These are phyloP conservation scores for Antedon mediterranea DNA, from an alignment of 53 echinoderm and acorn worm genomes.

Conservation along the genomic window DNA sequence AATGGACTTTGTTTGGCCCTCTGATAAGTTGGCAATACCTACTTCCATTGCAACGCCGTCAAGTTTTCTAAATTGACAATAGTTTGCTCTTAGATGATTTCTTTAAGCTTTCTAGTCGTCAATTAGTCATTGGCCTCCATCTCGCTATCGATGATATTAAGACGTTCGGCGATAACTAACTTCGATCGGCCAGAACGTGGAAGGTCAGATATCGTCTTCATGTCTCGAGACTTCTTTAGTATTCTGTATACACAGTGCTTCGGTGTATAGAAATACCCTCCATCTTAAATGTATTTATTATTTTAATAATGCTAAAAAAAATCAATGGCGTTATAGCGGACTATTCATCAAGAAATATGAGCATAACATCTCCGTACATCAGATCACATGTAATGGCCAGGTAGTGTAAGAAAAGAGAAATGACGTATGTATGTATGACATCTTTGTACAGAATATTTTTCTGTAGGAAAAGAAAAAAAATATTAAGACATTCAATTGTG, in stretches of 20 bases:
- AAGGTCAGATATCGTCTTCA: background rate
- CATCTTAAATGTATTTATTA: background rate
- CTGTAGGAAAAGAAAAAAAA: no score
- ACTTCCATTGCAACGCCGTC: slow-evolving; percentile 16
- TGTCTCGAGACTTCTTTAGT: no score
- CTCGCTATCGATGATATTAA: slow-evolving; percentile 9
- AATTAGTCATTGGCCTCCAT: slow-evolving; percentile 14
- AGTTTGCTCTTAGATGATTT: background rate
- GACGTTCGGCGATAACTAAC: background rate
- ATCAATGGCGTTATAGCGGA: no score
- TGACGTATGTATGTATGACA: no score
- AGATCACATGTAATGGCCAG: no score
- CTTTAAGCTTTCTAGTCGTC: slow-evolving; percentile 6
- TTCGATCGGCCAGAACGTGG: slow-evolving; percentile 2
- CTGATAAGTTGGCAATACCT: slow-evolving; percentile 22
- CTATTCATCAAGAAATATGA: no score
- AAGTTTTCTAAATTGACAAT: slow-evolving; percentile 9
- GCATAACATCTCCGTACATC: no score
- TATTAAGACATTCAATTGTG: no score
- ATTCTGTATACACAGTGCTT: no score
- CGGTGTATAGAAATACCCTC: background rate
- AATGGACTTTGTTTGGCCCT: slow-evolving; percentile 5
- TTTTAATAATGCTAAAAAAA: background rate
- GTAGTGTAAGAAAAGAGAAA: no score
- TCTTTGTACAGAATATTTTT: no score